Conservation (phyloP, 1,140 invertebrate genomes). For the Drosophila pruinosa region DNA sequence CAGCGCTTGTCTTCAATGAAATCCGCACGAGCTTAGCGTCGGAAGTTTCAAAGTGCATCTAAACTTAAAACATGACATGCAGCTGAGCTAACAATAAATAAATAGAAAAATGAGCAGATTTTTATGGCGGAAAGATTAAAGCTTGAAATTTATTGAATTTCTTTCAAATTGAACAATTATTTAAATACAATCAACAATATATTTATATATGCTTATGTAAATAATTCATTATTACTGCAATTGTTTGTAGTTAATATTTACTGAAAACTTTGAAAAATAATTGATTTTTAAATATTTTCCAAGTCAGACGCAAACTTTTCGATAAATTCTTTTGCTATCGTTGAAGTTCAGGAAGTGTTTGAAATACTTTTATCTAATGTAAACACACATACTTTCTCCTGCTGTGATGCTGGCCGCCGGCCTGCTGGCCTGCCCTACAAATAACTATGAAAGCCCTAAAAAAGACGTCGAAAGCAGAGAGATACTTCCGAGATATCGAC, state of each 20-base stretch:
- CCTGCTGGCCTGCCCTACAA: constrained; percentile 1
- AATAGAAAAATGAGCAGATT: too few species aligned
- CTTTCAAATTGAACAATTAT: too few species aligned
- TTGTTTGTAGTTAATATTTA: too few species aligned
- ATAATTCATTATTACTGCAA: too few species aligned
- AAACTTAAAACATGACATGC: too few species aligned
- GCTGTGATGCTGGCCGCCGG: background rate
- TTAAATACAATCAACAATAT: too few species aligned
- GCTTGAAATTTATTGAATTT: too few species aligned
- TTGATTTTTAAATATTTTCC: background rate
- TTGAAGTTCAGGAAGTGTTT: background rate
- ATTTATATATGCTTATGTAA: too few species aligned
- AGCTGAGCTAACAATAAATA: too few species aligned
- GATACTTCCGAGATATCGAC: constrained; percentile 1
- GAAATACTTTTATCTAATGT: constrained; percentile 3
- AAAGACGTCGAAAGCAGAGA: background rate
- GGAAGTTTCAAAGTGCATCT: background rate
- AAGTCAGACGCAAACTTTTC: background rate
- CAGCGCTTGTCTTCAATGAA: background rate
- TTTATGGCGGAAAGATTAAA: too few species aligned
- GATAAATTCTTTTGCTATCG: background rate
- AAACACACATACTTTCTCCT: constrained; percentile 51
- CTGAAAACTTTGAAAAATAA: background rate
- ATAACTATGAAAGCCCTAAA: constrained; percentile 3
- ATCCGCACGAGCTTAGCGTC: background rate